Evolutionary conservation across 37 sponge, comb jelly and placozoan species (phyloP).

Genomic region (Spongia lamella): DNA sequence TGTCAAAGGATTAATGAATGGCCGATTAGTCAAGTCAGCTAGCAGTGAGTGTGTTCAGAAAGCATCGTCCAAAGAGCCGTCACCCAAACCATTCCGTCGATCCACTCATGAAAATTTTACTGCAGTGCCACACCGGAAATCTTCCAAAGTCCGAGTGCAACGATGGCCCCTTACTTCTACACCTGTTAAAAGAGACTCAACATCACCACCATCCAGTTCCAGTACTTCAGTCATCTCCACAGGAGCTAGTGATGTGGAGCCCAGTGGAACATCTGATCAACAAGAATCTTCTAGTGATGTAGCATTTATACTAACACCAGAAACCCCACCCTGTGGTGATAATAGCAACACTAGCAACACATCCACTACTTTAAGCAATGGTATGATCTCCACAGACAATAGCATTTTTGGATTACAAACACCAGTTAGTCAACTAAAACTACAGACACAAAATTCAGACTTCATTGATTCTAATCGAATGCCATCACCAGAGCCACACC

Average conservation of each 20-base stretch:
- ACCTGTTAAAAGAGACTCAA: constrained; percentile 28
- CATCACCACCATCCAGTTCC: constrained; percentile 35
- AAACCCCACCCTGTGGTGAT: too few relatives aligned
- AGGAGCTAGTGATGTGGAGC: neutral
- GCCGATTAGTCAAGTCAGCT: constrained; percentile 29
- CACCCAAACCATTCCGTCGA: neutral
- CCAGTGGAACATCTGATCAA: neutral
- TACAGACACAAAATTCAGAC: neutral
- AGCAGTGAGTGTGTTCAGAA: constrained; percentile 40
- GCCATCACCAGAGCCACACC: constrained; percentile 6
- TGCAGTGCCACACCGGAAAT: neutral
- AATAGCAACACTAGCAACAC: neutral
- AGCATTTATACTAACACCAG: constrained; percentile 11
- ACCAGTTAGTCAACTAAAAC: constrained; percentile 14
- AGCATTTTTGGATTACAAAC: neutral
- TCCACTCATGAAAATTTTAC: constrained; percentile 34
- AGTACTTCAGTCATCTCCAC: constrained; percentile 16
- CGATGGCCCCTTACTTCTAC: constrained; percentile 44
- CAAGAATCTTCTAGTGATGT: neutral
- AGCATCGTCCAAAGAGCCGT: constrained; percentile 14
- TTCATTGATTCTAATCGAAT: neutral
- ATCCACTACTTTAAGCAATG: neutral
- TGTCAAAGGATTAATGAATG: constrained; percentile 3
- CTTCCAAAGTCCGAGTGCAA: neutral
- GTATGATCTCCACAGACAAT: neutral